phyloP scores from a whole-genome alignment of 2,113 vertebrate genomes.

The Tragelaphus scriptus region DNA sequence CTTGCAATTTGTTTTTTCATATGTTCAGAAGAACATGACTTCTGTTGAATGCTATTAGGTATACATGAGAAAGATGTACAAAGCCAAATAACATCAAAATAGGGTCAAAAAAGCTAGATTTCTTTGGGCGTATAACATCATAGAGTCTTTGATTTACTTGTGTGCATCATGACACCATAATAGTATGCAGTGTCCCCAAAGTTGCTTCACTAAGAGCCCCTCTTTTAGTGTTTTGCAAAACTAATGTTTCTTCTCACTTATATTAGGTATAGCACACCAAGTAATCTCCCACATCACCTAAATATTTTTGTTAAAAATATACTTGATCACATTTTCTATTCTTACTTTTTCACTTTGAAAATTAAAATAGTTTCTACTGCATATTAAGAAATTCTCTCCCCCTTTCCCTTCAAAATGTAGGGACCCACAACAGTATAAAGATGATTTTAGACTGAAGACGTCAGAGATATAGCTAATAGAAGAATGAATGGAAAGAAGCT shows the following conservation, averaged over 20 bases:
- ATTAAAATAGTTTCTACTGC: not conserved
- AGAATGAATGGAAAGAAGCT: not conserved
- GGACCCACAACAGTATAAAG: not conserved
- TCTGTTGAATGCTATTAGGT: not conserved
- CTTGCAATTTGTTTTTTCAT: not conserved
- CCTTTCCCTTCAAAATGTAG: not conserved
- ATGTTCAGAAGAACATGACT: not conserved
- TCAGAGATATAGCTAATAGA: not conserved
- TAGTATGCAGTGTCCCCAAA: not conserved
- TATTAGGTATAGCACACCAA: not conserved
- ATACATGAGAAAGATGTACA: not conserved
- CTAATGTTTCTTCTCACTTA: not conserved
- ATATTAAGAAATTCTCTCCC: not conserved
- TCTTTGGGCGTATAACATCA: not conserved
- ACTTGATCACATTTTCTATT: not conserved
- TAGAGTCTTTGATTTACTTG: not conserved
- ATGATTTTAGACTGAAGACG: not conserved
- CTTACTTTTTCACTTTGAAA: not conserved
- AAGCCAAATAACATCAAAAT: not conserved
- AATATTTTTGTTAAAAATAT: not conserved
- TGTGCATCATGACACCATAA: not conserved
- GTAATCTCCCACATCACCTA: not conserved
- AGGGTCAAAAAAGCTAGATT: not conserved
- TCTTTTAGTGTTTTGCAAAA: not conserved
- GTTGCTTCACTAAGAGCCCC: not conserved